Conservation (phyloP, 2,113 vertebrate genomes). For the Perccottus glenii region DNA sequence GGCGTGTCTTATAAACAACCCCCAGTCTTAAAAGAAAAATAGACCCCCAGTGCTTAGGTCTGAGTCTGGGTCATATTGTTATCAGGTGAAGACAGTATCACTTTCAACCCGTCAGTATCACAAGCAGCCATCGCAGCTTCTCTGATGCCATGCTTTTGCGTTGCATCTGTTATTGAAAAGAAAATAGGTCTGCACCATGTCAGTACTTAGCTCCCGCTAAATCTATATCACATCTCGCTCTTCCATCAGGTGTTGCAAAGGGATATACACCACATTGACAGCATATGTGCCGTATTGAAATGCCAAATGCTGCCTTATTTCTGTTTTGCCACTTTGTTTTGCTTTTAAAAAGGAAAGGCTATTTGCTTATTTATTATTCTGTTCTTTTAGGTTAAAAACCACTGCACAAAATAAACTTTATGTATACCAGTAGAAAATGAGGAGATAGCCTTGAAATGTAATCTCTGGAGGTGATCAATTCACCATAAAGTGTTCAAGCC, state of each 20-base stretch:
- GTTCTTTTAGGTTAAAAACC: slow-evolving; percentile 15
- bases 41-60: slow-evolving; percentile 46
- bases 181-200: slow-evolving; percentile 43
- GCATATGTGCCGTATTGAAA: slow-evolving; percentile 73
- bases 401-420: slow-evolving; percentile 59
- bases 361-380: slow-evolving; percentile 39
- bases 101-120: slow-evolving; percentile 34
- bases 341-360: slow-evolving; percentile 38
- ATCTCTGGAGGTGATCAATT: slow-evolving; percentile 53
- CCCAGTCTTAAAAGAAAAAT: neutral
- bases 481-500: slow-evolving; percentile 66
- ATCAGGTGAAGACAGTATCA: slow-evolving; percentile 60
- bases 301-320: slow-evolving; percentile 83
- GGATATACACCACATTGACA: slow-evolving; percentile 62
- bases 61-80: slow-evolving; percentile 41
- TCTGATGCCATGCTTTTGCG: slow-evolving; percentile 47
- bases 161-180: slow-evolving; percentile 34
- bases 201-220: slow-evolving; percentile 32
- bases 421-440: slow-evolving; percentile 53
- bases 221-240: slow-evolving; percentile 53
- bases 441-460: slow-evolving; percentile 56
- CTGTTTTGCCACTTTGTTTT: slow-evolving; percentile 56
- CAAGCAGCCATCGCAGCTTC: slow-evolving; percentile 45
- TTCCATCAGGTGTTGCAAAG: slow-evolving; percentile 73
- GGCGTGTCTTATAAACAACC: neutral